A percentile compares a stretch with the other conserved stretches of the same genome.
Conservation (phyloP, 2,113 vertebrate species). For the Steatornis caripensis region DNA sequence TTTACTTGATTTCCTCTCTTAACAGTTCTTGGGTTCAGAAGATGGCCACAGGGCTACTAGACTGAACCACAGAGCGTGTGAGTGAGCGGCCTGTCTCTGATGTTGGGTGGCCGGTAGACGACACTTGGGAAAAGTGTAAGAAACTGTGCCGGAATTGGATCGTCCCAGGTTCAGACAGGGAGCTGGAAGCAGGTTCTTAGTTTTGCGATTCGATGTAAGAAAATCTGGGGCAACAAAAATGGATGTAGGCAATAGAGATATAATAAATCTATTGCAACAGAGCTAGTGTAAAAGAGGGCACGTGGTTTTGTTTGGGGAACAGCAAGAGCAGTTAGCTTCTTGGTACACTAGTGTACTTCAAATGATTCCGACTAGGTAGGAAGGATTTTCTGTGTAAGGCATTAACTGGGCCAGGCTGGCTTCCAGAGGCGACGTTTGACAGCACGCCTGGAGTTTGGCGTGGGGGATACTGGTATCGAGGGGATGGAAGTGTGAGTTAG, state of each 20-base stretch:
- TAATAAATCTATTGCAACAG: not conserved
- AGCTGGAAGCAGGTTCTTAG: not conserved
- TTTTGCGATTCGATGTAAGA: accelerated
- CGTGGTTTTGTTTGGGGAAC: not conserved
- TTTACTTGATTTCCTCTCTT: not conserved
- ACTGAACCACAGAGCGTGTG: not conserved
- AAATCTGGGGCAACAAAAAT: not conserved
- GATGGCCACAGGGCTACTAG: not conserved
- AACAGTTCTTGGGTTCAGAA: not conserved
- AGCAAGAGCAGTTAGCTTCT: not conserved
- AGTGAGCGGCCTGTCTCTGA: not conserved
- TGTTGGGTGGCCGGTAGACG: not conserved
- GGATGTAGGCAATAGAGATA: not conserved
- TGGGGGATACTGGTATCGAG: not conserved
- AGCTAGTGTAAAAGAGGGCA: not conserved
- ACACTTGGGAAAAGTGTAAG: not conserved
- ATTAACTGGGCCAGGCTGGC: not conserved
- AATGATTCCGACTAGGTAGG: not conserved
- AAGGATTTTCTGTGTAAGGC: not conserved
- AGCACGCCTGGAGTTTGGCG: accelerated
- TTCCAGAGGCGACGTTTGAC: not conserved
- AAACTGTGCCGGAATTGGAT: not conserved
- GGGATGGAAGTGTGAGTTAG: not conserved
- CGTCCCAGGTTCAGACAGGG: not conserved
- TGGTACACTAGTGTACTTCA: not conserved